A percentile compares a stretch with the other conserved stretches of the same genome.
Evolutionary conservation across 2,113 vertebrate genomes (phyloP).

Genomic region (Dasyurus viverrinus): DNA sequence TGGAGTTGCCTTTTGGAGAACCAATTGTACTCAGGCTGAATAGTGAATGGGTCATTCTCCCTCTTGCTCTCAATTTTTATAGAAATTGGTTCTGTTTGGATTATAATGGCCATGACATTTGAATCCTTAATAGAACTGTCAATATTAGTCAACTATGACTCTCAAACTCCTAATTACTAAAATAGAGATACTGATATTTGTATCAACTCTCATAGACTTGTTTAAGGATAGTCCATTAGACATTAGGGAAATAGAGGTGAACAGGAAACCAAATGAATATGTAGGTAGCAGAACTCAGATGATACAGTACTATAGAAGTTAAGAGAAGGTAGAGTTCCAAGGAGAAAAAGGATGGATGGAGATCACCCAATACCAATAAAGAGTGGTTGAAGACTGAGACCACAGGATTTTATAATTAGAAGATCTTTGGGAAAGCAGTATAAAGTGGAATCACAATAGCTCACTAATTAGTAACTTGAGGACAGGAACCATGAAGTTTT

Average conservation of each 20-base stretch:
- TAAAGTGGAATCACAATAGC: background rate
- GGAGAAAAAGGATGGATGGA: background rate
- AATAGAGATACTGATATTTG: background rate
- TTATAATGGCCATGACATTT: constrained; percentile 6
- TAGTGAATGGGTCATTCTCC: background rate
- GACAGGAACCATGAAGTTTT: no score
- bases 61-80: constrained; percentile 11
- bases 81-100: constrained; percentile 45
- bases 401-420: background rate
- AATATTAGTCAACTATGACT: background rate
- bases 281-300: background rate
- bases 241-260: background rate
- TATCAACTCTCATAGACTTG: background rate
- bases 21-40: background rate
- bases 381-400: background rate
- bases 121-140: constrained; percentile 50
- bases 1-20: background rate
- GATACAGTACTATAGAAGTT: background rate
- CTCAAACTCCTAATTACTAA: background rate
- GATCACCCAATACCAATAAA: background rate
- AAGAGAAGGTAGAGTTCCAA: background rate
- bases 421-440: background rate
- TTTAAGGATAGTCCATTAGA: background rate
- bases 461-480: background rate
- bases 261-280: background rate